Evolutionary conservation across 2,797 vertebrate genomes (phyloP).

Genomic region (Pseudochirops corinnae): DNA sequence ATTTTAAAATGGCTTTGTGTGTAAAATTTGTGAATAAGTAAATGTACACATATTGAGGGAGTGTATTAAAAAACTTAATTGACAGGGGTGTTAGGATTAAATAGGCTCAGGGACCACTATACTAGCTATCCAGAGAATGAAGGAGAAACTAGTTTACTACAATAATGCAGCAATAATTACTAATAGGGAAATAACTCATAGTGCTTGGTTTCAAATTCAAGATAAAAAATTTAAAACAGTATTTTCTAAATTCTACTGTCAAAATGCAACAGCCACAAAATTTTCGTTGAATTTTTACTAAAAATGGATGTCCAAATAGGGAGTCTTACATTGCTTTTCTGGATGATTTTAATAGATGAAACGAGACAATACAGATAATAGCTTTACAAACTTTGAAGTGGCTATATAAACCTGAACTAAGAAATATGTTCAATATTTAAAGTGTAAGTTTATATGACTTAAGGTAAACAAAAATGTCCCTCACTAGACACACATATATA

Average conservation of each 20-base stretch:
- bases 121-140: background rate
- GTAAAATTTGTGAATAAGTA: background rate
- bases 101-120: background rate
- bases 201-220: constrained; percentile 21
- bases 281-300: constrained; percentile 18
- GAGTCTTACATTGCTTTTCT: constrained; percentile 17
- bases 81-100: background rate
- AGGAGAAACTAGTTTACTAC: background rate
- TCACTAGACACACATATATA: background rate
- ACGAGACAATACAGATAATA: background rate
- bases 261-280: background rate
- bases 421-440: constrained; percentile 33
- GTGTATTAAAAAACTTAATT: background rate
- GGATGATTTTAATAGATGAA: constrained; percentile 3
- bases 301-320: constrained; percentile 21
- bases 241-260: background rate
- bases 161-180: background rate
- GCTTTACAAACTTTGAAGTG: background rate
- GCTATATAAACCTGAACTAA: background rate
- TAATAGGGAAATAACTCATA: background rate
- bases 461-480: background rate
- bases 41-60: background rate
- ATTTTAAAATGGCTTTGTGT: background rate
- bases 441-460: constrained; percentile 14
- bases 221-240: constrained; percentile 18